Evolutionary conservation across 2,888 invertebrate genomes (phyloP).

Genomic region (Eretmocerus hayati): DNA sequence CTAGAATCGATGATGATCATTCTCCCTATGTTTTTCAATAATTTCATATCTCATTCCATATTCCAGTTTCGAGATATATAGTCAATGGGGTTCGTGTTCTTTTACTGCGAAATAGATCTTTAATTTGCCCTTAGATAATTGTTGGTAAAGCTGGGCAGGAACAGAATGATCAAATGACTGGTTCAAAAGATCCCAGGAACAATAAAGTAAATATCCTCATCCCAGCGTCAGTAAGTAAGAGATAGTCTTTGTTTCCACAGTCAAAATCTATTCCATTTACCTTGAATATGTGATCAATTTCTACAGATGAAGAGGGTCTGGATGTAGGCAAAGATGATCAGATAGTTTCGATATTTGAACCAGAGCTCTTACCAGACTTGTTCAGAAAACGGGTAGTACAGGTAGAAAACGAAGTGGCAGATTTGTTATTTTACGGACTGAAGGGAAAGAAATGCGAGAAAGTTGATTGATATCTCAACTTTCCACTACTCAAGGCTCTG

Average conservation of each 20-base stretch:
- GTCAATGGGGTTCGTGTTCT: conserved; percentile 80
- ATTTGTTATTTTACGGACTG: conserved; percentile 73
- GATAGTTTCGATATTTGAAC: conserved; percentile 82
- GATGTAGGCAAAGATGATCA: conserved; percentile 91
- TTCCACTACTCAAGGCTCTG: too few species aligned
- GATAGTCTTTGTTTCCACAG: too few species aligned
- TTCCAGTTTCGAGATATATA: conserved; percentile 78
- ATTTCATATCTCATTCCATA: too few species aligned
- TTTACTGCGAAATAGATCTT: conserved; percentile 64
- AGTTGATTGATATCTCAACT: too few species aligned
- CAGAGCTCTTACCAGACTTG: conserved; percentile 73
- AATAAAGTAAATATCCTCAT: conserved; percentile 41
- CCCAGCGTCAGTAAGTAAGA: conserved; percentile 40
- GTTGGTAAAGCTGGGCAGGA: conserved; percentile 68
- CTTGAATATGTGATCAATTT: too few species aligned
- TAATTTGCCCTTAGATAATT: conserved; percentile 77
- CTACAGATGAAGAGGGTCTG: conserved; percentile 89
- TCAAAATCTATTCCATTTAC: too few species aligned
- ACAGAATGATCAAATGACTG: conserved; percentile 70
- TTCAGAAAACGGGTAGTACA: conserved; percentile 84
- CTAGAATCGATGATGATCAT: not conserved
- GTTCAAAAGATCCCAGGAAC: conserved; percentile 54
- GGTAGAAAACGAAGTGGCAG: conserved; percentile 82
- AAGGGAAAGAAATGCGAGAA: conserved; percentile 75
- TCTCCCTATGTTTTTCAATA: not conserved